A percentile compares a stretch with the other conserved stretches of the same genome.
phyloP scores from a whole-genome alignment of 1,140 invertebrate species.

The Zophobas morio region DNA sequence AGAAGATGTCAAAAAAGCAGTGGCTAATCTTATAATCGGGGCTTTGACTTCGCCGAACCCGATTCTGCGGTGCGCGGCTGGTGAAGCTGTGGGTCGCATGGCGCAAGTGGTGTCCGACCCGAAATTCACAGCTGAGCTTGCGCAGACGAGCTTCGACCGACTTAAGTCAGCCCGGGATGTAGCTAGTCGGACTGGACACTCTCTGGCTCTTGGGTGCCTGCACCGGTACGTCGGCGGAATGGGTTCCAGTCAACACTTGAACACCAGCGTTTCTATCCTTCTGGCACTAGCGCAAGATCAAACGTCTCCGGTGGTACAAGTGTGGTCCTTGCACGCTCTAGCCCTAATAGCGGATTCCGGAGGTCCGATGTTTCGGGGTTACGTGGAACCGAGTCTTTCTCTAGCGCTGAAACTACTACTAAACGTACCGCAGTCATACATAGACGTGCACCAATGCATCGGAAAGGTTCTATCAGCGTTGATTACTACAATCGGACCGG shows the following conservation, averaged over 20 bases:
- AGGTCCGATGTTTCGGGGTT: conserved; percentile 97
- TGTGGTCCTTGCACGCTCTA: conserved; percentile 96
- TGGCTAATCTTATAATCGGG: conserved; percentile 84
- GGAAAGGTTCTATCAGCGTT: conserved; percentile 94
- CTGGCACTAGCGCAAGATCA: conserved; percentile 95
- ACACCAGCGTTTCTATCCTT: conserved; percentile 94
- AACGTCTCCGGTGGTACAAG: conserved; percentile 91
- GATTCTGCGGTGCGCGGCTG: conserved; percentile 89
- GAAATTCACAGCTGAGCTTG: conserved; percentile 91
- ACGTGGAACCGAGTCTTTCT: conserved; percentile 94
- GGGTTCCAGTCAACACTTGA: conserved; percentile 93
- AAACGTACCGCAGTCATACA: conserved; percentile 88
- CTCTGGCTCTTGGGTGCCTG: conserved; percentile 92
- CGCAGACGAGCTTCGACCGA: conserved; percentile 92
- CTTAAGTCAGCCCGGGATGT: conserved; percentile 91
- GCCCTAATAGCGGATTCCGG: conserved; percentile 97
- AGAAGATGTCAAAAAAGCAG: conserved; percentile 91
- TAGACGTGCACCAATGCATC: conserved; percentile 95
- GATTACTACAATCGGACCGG: conserved; percentile 98
- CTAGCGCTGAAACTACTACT: conserved; percentile 91
- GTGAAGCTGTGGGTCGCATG: conserved; percentile 90
- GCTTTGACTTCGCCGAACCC: conserved; percentile 89
- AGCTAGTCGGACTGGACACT: conserved; percentile 91
- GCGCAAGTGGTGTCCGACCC: conserved; percentile 90
- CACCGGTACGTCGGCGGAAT: conserved; percentile 93